These are phyloP conservation scores for Philopotamus ludificatus DNA, from an alignment of 1,140 invertebrate genomes.

Conservation along the genomic window DNA sequence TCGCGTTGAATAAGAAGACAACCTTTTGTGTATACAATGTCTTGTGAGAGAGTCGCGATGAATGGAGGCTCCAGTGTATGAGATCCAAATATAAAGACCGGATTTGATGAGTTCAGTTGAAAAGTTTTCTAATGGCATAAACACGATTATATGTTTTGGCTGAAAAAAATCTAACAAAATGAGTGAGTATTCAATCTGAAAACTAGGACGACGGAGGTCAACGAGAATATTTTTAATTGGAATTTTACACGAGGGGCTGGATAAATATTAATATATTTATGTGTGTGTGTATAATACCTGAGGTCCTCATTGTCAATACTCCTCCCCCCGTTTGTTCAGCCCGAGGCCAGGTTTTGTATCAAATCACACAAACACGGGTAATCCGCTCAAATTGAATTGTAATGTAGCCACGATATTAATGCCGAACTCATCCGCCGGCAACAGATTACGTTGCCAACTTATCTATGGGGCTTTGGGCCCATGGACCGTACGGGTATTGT, in stretches of 20 bases:
- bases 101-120: slow-evolving; percentile 28
- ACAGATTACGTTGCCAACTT: slow-evolving; percentile 8
- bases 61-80: neutral
- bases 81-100: slow-evolving; percentile 8
- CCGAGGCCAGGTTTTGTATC: neutral
- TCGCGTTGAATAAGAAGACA: slow-evolving; percentile 30
- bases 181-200: neutral
- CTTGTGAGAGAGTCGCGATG: slow-evolving; percentile 22
- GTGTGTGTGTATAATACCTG: neutral
- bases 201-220: neutral
- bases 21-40: slow-evolving; percentile 19
- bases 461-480: neutral
- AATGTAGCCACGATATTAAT: slow-evolving; percentile 33
- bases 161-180: neutral
- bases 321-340: neutral
- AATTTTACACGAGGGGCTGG: neutral
- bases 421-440: slow-evolving; percentile 24
- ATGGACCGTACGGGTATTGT: no score
- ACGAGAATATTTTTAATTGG: neutral
- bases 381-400: slow-evolving; percentile 33
- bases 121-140: slow-evolving; percentile 25
- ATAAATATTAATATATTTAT: neutral
- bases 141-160: slow-evolving; percentile 15
- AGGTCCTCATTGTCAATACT: neutral
- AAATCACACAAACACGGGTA: neutral